Conservation (phyloP, 92 coral and sea anemone genomes). For the Scolanthus callimorphus region DNA sequence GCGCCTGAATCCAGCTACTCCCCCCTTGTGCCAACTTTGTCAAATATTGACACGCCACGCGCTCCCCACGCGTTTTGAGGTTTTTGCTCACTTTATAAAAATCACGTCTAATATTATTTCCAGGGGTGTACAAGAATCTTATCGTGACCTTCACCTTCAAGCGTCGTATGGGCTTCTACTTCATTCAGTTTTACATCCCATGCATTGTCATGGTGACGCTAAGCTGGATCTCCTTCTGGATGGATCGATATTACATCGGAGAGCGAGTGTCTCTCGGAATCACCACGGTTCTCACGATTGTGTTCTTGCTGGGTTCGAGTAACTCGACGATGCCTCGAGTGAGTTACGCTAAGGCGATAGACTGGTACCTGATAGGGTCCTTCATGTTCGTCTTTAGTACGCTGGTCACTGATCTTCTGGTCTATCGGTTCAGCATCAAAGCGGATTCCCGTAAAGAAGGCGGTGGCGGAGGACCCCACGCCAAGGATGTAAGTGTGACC, state of each 20-base stretch:
- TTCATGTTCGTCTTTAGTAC: slow-evolving; percentile 95
- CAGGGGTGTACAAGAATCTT: slow-evolving; percentile 83
- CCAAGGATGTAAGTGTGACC: slow-evolving; percentile 39
- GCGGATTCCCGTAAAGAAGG: slow-evolving; percentile 6
- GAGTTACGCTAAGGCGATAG: slow-evolving; percentile 97
- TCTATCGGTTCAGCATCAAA: slow-evolving; percentile 61
- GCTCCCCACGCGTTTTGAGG: too few relatives aligned
- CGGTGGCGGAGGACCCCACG: neutral
- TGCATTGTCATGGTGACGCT: slow-evolving; percentile 86
- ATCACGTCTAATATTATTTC: too few relatives aligned
- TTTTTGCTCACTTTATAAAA: too few relatives aligned
- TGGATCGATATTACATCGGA: slow-evolving; percentile 95
- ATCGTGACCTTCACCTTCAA: slow-evolving; percentile 80
- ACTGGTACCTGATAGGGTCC: slow-evolving; percentile 93
- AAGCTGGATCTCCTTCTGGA: slow-evolving; percentile 97
- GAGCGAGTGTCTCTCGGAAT: slow-evolving; percentile 96
- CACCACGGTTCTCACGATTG: slow-evolving; percentile 96
- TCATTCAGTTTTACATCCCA: slow-evolving; percentile 92
- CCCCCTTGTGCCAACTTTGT: too few relatives aligned
- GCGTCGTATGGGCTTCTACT: slow-evolving; percentile 97
- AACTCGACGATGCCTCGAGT: slow-evolving; percentile 99
- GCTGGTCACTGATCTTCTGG: slow-evolving; percentile 75
- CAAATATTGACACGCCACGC: too few relatives aligned
- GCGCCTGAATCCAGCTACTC: too few relatives aligned
- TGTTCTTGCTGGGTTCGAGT: slow-evolving; percentile 93